Evolutionary conservation across 2,888 invertebrate species (phyloP), one percentile per base, ranked within the genome.

Genomic region (Noctua janthina): DNA sequence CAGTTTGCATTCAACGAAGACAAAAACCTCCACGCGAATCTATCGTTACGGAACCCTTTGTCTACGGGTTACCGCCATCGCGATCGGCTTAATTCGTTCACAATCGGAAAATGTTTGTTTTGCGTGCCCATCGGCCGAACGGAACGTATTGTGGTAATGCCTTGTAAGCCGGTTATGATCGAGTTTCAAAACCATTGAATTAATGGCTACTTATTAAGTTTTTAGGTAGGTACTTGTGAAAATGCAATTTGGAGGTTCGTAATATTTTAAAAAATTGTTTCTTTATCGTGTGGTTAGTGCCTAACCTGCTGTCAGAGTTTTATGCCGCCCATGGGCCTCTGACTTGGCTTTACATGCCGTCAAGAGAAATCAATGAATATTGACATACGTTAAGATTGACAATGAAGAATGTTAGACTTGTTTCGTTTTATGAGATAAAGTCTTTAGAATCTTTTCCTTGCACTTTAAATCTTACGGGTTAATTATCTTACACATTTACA

Each of bases 51-150:
- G 66, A 73, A 74, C 69, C 81, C 78, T 86, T 90, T 90, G 89
- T 90, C 82, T 79, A 82, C 62, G 54, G 74, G 56, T 70, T 72
- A 64, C 71, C 71, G 35, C 39, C 76, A 83, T 85, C 70, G 29
- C 35, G 72, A 83, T 85, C 76, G 46, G 82, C 78, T 83, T 88
- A 83, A 86, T 88, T 88, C 81, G 79, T 78, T 84, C 71, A 82
- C 74, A 79, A 85, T 86, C 67, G 79, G 83, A 82, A 88, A 90
- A 90, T 90, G 87, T 87, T 87, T 86, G 77, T 83, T 29, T 90
- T 86, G 85, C 90, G 89, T 90, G 90, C 83, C 78, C 69, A 76
- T 75, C 56, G 76, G 79, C 74, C 67, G 73, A 84, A 75, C 75
- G 68, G 62, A 78, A 87, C 68, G 79, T 85, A 79, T 76, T 85